phyloP scores from a whole-genome alignment of 1,140 invertebrate genomes.

The Bombus fervidus region DNA sequence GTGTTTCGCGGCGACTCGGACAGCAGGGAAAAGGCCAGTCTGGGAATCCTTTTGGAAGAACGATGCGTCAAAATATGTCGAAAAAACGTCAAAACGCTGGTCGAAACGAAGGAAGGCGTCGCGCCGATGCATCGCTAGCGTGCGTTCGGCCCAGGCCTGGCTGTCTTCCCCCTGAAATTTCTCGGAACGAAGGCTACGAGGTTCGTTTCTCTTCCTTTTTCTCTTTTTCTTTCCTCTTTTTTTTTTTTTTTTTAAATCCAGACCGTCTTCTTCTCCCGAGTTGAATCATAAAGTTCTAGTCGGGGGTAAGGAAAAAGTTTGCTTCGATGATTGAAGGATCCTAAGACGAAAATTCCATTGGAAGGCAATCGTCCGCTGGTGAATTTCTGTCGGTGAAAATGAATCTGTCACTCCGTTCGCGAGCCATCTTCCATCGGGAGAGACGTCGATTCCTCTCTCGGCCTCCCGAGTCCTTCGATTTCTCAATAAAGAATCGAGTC shows the following conservation, averaged over 20 bases:
- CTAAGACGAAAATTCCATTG: conserved; percentile 8
- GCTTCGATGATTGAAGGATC: conserved; percentile 9
- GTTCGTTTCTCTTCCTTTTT: background rate
- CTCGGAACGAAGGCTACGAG: conserved; percentile 25
- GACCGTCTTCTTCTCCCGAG: background rate
- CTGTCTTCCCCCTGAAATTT: conserved; percentile 17
- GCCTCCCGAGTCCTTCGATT: background rate
- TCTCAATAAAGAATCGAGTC: background rate
- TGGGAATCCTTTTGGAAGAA: conserved; percentile 56
- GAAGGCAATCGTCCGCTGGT: background rate
- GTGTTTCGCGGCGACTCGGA: conserved; percentile 6
- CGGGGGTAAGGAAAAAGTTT: too few species aligned
- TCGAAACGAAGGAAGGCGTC: conserved; percentile 18
- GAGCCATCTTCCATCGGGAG: conserved; percentile 56
- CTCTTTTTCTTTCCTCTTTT: background rate
- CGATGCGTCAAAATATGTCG: conserved; percentile 75
- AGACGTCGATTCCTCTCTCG: background rate
- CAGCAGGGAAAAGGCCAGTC: conserved; percentile 7
- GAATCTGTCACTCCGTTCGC: conserved; percentile 75
- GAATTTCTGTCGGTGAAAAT: conserved; percentile 63
- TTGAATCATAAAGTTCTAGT: conserved; percentile 4
- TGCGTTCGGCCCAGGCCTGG: background rate
- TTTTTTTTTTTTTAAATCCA: background rate
- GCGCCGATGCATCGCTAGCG: background rate
- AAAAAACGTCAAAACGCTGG: conserved; percentile 73